phyloP scores from a whole-genome alignment of 2,113 vertebrate species.

The Oreocharis arfaki region DNA sequence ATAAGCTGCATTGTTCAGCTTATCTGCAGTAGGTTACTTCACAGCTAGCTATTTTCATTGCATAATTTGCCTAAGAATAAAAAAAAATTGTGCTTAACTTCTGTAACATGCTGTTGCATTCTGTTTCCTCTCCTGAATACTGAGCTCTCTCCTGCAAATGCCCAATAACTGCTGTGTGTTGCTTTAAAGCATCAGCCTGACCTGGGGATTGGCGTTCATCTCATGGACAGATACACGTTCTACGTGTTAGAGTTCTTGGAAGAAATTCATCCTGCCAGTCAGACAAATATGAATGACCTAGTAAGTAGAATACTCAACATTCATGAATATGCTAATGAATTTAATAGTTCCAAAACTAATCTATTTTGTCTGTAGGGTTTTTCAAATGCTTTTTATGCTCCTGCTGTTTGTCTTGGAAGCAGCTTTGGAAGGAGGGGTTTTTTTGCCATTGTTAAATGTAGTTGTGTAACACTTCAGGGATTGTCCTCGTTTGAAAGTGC shows the following conservation, averaged over 20 bases:
- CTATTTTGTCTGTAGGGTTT: not conserved
- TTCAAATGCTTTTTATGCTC: not conserved
- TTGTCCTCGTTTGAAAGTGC: not conserved
- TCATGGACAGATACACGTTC: constrained; percentile 98
- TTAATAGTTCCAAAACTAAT: not conserved
- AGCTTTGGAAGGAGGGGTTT: not conserved
- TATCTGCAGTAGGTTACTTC: not conserved
- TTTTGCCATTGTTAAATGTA: not conserved
- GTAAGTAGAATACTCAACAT: constrained; percentile 67
- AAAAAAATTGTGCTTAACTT: not conserved
- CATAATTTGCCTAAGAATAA: not conserved
- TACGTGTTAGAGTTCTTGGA: constrained; percentile 97
- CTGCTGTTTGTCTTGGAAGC: not conserved
- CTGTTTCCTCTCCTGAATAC: not conserved
- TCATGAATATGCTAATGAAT: not conserved
- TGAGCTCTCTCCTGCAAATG: not conserved
- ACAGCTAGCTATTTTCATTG: not conserved
- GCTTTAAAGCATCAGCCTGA: constrained; percentile 93
- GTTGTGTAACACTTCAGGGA: not conserved
- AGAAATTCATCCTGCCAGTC: constrained; percentile 94
- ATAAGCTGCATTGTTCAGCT: not conserved
- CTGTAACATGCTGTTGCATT: not conserved
- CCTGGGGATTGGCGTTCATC: constrained; percentile 91
- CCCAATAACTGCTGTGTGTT: not conserved
- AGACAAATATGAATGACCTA: constrained; percentile 94